These are phyloP conservation scores for Poeciliopsis gracilis DNA, from an alignment of 2,797 vertebrate genomes.

Conservation along the genomic window DNA sequence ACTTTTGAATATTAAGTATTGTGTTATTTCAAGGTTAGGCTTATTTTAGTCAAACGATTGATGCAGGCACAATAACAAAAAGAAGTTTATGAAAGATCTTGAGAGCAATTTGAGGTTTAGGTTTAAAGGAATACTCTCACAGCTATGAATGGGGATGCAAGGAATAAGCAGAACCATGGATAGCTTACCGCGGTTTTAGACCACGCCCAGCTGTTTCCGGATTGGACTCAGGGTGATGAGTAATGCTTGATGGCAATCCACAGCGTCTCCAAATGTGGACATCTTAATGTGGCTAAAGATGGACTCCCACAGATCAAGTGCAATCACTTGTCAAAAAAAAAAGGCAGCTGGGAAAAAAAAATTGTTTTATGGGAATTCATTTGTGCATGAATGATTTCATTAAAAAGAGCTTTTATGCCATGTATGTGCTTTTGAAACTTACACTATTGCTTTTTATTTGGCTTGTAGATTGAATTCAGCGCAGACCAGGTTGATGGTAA, in stretches of 20 bases:
- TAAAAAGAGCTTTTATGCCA: background rate
- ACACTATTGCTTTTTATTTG: conserved; percentile 61
- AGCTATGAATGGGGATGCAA: conserved; percentile 7
- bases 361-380: background rate
- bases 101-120: conserved; percentile 2
- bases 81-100: background rate
- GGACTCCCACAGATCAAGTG: conserved; percentile 60
- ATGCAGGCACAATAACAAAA: background rate
- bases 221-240: conserved; percentile 53
- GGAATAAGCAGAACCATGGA: conserved; percentile 70
- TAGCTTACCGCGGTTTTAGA: conserved; percentile 53
- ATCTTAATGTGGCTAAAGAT: conserved; percentile 81
- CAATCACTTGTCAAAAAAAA: conserved; percentile 34
- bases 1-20: background rate
- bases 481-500: conserved; percentile 82
- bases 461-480: conserved; percentile 76
- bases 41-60: background rate
- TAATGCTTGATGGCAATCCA: conserved; percentile 32
- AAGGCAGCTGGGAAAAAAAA: background rate
- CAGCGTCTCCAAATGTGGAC: conserved; percentile 79
- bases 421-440: conserved; percentile 22
- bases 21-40: background rate
- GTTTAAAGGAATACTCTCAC: background rate
- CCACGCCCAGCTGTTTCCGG: conserved; percentile 55
- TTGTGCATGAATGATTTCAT: background rate